Conservation (phyloP, 2,113 vertebrate genomes). For the Excalfactoria chinensis region DNA sequence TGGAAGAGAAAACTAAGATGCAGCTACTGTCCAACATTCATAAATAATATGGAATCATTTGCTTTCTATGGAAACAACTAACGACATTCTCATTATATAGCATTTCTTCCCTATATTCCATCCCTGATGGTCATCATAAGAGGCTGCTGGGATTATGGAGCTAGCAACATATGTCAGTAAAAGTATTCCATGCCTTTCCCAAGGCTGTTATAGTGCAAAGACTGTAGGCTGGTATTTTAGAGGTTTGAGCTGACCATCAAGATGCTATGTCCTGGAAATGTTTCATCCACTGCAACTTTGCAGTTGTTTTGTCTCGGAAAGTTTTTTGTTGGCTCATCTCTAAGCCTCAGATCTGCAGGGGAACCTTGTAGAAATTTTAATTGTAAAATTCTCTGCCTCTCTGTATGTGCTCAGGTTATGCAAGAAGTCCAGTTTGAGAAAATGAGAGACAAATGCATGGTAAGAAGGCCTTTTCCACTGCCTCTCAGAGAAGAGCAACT, state of each 20-base stretch:
- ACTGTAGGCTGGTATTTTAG: not conserved
- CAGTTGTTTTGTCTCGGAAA: not conserved
- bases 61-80: not conserved
- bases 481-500: not conserved
- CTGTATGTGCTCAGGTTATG: not conserved
- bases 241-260: not conserved
- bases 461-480: not conserved
- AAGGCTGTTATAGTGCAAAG: not conserved
- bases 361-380: not conserved
- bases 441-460: not conserved
- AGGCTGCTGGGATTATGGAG: not conserved
- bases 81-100: not conserved
- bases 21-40: not conserved
- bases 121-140: not conserved
- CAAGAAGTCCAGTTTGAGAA: not conserved
- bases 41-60: not conserved
- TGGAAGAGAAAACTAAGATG: not conserved
- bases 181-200: not conserved
- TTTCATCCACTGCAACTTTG: not conserved
- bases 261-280: not conserved
- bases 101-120: not conserved
- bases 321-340: not conserved
- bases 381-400: not conserved
- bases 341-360: not conserved
- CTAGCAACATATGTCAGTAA: not conserved